A percentile compares a stretch with the other conserved stretches of the same genome.
Evolutionary conservation across 2,797 vertebrate species (phyloP).

Genomic region (Phyllotis vaccarum): DNA sequence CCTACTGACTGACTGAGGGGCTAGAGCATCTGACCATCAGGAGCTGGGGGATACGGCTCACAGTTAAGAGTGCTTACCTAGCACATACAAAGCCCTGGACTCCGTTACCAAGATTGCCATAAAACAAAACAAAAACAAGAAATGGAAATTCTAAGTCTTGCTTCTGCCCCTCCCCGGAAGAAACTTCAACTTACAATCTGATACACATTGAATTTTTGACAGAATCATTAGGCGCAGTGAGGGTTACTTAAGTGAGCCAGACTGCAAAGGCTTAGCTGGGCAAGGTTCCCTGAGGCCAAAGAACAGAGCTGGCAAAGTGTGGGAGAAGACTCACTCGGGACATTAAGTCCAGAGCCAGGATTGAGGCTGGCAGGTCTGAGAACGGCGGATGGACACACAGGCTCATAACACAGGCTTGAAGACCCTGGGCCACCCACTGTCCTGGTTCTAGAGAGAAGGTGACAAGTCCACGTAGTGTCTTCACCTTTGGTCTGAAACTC

Average conservation of each 20-base stretch:
- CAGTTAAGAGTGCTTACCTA: background rate
- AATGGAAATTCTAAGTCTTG: background rate
- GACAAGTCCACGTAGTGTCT: background rate
- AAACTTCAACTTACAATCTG: background rate
- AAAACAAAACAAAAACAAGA: background rate
- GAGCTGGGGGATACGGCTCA: background rate
- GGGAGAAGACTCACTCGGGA: background rate
- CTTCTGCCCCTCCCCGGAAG: background rate
- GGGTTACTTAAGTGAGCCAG: background rate
- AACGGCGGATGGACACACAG: background rate
- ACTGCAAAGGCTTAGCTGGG: background rate
- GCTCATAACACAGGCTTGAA: background rate
- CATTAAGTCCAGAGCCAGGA: background rate
- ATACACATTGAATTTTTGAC: background rate
- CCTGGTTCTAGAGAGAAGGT: background rate
- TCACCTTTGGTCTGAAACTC: background rate
- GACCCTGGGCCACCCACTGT: background rate
- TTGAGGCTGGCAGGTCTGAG: background rate
- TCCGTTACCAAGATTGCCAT: background rate
- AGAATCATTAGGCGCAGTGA: no score
- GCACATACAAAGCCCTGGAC: background rate
- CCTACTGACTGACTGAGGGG: background rate
- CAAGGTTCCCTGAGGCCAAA: background rate
- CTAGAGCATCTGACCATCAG: background rate
- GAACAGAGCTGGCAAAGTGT: background rate